Base-by-base conservation (phyloP, 2,797 vertebrate species). In the Danio choprae region DNA sequence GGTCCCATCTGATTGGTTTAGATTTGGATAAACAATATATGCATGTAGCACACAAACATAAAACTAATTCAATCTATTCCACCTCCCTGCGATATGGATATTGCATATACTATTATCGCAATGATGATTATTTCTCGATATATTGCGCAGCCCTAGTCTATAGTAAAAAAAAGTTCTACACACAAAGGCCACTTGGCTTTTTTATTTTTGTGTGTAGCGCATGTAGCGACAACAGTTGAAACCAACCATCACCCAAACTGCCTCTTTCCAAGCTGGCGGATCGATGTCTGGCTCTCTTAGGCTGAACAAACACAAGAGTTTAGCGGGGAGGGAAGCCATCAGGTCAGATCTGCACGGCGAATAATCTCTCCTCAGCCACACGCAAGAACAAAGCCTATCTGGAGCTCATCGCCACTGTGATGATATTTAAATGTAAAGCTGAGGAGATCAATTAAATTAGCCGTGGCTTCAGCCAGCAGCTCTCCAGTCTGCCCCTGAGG, bases 401-500 rank as follows among this genome's bases (percentile, higher is more conserved):
- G 79, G 48, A 78, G 81, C 79, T 70, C 75, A 74, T 84, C 81
- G 22, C 48, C 58, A 72, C 83, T 56, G 56, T 62, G 69, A 64
- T 77, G 75, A 86, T 86, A 86, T 86, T 84, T 83, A 81, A 85
- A 79, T 84, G 56, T 73, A 70, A 83, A 79, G 78, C 68, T 80
- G 84, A 56, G 62, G 55, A 85, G 82, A 86, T 87, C 85, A 84
- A 85, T 87, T 85, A 86, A 86, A 87, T 84, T 80, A 85, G 73
- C 82, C 55, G 81, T 76, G 74, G 79, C 77, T 83, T 75, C 55
- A 75, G 85, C 81, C 68, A 53, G 63, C 55, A 78, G 77, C 86
- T 83, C 85, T 80, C 79, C 83, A 87, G 85, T 81, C 75, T 84
- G 86, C 85, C 90, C 83, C 84, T 18, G 87, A 87, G 89, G 92